These are phyloP conservation scores for Sialis fuliginosa DNA, from an alignment of 2,888 invertebrate species.

Conservation along the genomic window DNA sequence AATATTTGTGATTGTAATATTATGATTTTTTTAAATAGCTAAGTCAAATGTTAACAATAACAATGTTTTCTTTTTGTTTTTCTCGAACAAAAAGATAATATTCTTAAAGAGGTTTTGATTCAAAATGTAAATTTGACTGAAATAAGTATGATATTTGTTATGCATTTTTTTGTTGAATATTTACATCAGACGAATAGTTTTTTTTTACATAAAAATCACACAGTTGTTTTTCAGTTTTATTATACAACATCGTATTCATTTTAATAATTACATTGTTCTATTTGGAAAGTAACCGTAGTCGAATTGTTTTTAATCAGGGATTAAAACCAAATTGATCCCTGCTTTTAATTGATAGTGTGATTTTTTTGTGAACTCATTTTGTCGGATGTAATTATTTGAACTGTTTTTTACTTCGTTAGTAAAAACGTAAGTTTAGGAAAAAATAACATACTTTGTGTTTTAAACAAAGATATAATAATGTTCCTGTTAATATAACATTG, in stretches of 20 bases:
- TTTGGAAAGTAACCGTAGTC: background rate
- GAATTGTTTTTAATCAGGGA: background rate
- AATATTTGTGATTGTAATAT: background rate
- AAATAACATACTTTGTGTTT: background rate
- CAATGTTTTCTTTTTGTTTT: no score
- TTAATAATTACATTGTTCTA: background rate
- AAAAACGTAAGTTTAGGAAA: background rate
- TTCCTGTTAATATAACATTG: background rate
- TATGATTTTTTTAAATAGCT: no score
- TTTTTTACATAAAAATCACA: no score
- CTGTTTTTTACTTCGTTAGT: background rate
- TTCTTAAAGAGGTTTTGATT: background rate
- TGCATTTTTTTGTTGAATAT: background rate
- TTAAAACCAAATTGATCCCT: background rate
- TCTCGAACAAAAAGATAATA: background rate
- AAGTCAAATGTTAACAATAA: no score
- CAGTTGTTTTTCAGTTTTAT: no score
- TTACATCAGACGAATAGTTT: background rate
- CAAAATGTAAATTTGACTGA: background rate
- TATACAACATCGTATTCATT: background rate
- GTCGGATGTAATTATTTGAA: background rate
- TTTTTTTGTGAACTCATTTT: background rate
- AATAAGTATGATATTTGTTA: no score
- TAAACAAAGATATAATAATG: background rate
- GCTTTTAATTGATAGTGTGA: background rate